Evolutionary conservation across 2,797 vertebrate genomes (phyloP), one percentile per base, ranked within the genome.

Genomic region (Diglossa cyanea): DNA sequence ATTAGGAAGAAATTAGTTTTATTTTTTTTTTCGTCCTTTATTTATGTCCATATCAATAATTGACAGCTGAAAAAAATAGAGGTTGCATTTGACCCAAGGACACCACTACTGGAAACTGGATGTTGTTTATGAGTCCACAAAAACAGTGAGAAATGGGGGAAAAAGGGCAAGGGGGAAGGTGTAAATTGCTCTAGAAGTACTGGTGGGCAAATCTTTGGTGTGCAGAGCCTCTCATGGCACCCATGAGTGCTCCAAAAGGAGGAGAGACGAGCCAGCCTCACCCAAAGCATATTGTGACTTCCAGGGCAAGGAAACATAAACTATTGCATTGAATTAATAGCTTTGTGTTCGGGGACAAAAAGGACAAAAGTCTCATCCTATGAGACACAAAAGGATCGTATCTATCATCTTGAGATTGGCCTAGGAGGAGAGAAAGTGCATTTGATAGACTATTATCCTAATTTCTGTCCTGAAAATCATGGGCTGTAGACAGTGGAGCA

Each of bases 401-500:
- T 73, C 86, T 90, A 91, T 96, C 91, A 70, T 73, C 79, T 25
- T 14, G 60, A 78, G 73, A 78, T 4, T 31, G 76, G 70, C 33
- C 51, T 53, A 48, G 40, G 47, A 95, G 81, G 83, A 94, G 76
- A 54, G 48, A 82, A 93, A 96, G 77, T 48, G 39, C 33, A 53
- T 88, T 81, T 92, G 92, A 95, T 88, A 53, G 94, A 93, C 90
- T 84, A 86, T 95, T 96, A 96, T 92, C 93, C 79, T 96, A 93
- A 96, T 95, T 88, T 75, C 73, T 55, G 21, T 86, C 73, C 90
- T 90, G 93, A 88, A 93, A 94, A 80, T 95, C 77, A 57, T 8
- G 1, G 20, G 33, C 13, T 55, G 3, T 2, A 40, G 76, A 78
- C 85, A 63, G 79, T 17, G 73, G 66, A 88, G 66, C 82, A 72